Evolutionary conservation across 2,113 vertebrate species (phyloP).

Genomic region (Hyperopisus bebe): DNA sequence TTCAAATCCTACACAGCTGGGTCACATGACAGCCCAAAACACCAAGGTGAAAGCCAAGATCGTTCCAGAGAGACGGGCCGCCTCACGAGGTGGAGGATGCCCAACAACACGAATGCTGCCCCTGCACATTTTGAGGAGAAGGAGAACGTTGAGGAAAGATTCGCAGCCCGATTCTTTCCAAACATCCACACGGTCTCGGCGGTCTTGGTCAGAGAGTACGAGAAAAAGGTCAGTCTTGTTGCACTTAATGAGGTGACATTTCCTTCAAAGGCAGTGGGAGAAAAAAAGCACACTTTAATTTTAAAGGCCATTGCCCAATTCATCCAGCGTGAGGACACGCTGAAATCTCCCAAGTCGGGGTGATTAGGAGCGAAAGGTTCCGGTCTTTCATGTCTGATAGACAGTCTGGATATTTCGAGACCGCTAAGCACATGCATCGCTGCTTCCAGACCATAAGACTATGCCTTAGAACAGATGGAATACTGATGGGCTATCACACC

Average conservation of each 20-base stretch:
- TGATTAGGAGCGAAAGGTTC: not conserved
- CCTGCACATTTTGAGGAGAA: not conserved
- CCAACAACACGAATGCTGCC: not conserved
- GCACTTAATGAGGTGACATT: slow-evolving; percentile 64
- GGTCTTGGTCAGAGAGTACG: slow-evolving; percentile 27
- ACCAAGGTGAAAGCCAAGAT: not conserved
- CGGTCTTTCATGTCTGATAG: not conserved
- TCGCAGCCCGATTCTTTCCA: not conserved
- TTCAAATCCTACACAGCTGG: not conserved
- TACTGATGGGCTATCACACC: not conserved
- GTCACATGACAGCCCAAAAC: not conserved
- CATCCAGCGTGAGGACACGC: slow-evolving; percentile 25
- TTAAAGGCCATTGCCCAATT: slow-evolving; percentile 43
- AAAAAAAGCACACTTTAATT: slow-evolving; percentile 23
- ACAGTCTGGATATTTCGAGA: too few species aligned
- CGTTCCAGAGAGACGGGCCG: not conserved
- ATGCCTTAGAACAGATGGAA: not conserved
- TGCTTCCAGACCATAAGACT: not conserved
- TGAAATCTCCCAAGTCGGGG: not conserved
- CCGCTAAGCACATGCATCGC: not conserved
- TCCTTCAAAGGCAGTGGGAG: slow-evolving; percentile 45
- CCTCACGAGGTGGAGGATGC: not conserved
- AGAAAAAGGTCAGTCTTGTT: slow-evolving; percentile 54
- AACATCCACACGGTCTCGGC: not conserved
- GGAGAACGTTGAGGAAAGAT: not conserved